A percentile compares a stretch with the other conserved stretches of the same genome.
Evolutionary conservation across 2,888 invertebrate species (phyloP).

Genomic region (Eupithecia inturbata): DNA sequence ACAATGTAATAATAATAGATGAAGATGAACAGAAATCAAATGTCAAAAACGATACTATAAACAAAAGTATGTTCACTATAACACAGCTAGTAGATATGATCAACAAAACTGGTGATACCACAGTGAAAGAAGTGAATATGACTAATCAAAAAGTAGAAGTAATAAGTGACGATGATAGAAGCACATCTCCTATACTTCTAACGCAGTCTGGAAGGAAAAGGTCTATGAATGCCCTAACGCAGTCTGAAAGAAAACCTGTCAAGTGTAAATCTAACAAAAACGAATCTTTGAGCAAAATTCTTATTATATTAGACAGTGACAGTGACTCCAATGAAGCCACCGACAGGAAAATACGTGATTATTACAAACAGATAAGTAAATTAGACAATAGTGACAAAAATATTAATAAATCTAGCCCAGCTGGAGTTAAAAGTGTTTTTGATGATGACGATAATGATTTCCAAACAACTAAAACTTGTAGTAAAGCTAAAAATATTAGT

Average conservation of each 20-base stretch:
- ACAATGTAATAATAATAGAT: constrained; percentile 37
- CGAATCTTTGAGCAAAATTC: constrained; percentile 50
- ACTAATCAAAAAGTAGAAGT: constrained; percentile 14
- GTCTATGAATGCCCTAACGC: constrained; percentile 53
- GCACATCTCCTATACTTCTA: constrained; percentile 69
- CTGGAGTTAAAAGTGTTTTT: constrained; percentile 13
- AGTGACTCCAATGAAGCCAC: constrained; percentile 60
- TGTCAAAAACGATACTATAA: constrained; percentile 49
- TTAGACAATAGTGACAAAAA: constrained; percentile 22
- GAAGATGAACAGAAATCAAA: constrained; percentile 41
- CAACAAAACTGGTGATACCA: constrained; percentile 59
- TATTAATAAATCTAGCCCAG: constrained; percentile 27
- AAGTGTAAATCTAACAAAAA: constrained; percentile 35
- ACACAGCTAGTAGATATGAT: constrained; percentile 79
- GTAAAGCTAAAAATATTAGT: constrained; percentile 21
- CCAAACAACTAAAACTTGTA: constrained; percentile 1
- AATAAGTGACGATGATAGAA: constrained; percentile 54
- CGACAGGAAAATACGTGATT: constrained; percentile 57
- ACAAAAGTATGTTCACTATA: constrained; percentile 75
- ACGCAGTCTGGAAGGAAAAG: constrained; percentile 68
- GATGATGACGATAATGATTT: constrained; percentile 7
- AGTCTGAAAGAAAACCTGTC: constrained; percentile 58
- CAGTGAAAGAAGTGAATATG: constrained; percentile 26
- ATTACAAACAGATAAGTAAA: constrained; percentile 44
- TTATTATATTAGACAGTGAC: constrained; percentile 73